Evolutionary conservation across 2,113 vertebrate species (phyloP), one percentile per base, ranked within the genome.

Genomic region (Menidia beryllina): DNA sequence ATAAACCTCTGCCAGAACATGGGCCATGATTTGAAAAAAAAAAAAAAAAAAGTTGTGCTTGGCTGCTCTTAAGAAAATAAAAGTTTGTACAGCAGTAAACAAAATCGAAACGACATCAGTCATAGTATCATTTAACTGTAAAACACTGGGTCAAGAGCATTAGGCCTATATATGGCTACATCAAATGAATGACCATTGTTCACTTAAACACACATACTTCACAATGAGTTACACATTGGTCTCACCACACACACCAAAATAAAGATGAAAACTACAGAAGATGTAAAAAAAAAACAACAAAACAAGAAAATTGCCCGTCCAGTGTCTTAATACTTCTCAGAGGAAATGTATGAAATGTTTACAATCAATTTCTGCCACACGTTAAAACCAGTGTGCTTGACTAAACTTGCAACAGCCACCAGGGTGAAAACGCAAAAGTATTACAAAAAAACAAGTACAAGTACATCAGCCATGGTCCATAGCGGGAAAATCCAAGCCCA

Each of bases 311-410:
- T 67, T 54, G 82, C 73, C 68, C 70, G 51, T 89, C 76, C 80
- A 57, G 21, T 84, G 68, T 86, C 72, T 79, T 91, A 93, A 93
- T 88, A 93, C 92, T 93, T 92, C 60, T 82, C 72, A 85, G 58
- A 88, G 69, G 63, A 90, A 81, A 85, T 80, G 60, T 71, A 77
- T 89, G 88, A 90, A 90, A 90, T 91, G 85, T 87, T 62, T 90
- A 92, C 88, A 93, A 91, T 92, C 88, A 86, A 84, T 34, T 79
- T 77, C 55, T 75, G 80, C 75, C 77, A 86, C 68, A 47, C n/a
- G 68, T 65, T 47, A 59, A 83, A 78, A 82, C 81, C 83, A 88
- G 85, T 88, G 76, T 78, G 57, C 23, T 34, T 12, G 67, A 89
- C 77, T 68, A 80, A n/a, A 64, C 69, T 8, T 56, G 30, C 30